A percentile compares a stretch with the other conserved stretches of the same genome.
These are phyloP conservation scores for Pycnonotus jocosus DNA, from an alignment of 2,113 vertebrate genomes.

Conservation along the genomic window DNA sequence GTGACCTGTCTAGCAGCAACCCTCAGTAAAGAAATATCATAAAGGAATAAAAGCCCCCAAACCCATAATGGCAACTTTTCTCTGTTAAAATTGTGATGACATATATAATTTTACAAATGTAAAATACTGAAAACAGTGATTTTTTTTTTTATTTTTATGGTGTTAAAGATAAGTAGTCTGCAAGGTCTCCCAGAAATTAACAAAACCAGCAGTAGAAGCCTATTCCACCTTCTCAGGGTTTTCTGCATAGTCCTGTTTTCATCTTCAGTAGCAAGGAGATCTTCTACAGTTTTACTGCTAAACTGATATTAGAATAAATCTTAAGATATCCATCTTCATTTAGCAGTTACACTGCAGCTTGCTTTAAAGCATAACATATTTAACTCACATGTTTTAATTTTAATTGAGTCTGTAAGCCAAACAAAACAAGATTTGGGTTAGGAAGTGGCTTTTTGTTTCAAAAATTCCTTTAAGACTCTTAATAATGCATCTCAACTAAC, in stretches of 20 bases:
- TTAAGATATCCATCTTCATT: neutral
- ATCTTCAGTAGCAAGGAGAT: neutral
- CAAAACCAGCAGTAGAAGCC: neutral
- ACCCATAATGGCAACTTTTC: neutral
- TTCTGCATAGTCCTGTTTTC: neutral
- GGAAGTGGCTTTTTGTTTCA: neutral
- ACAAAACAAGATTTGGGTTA: neutral
- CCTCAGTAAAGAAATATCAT: neutral
- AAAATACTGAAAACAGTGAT: neutral
- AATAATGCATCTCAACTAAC: neutral
- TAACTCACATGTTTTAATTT: neutral
- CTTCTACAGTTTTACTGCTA: neutral
- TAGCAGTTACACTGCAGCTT: neutral
- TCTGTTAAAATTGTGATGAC: neutral
- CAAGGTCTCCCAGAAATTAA: neutral
- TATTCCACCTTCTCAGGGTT: neutral
- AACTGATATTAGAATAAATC: neutral
- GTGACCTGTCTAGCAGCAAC: neutral
- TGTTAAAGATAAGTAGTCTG: neutral
- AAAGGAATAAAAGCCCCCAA: neutral
- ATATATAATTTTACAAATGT: neutral
- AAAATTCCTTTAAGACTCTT: neutral
- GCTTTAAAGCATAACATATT: neutral
- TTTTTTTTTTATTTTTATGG: neutral
- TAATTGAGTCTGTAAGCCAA: neutral